Base-by-base conservation (phyloP, 1,140 invertebrate genomes). In the Cydia strobilella region DNA sequence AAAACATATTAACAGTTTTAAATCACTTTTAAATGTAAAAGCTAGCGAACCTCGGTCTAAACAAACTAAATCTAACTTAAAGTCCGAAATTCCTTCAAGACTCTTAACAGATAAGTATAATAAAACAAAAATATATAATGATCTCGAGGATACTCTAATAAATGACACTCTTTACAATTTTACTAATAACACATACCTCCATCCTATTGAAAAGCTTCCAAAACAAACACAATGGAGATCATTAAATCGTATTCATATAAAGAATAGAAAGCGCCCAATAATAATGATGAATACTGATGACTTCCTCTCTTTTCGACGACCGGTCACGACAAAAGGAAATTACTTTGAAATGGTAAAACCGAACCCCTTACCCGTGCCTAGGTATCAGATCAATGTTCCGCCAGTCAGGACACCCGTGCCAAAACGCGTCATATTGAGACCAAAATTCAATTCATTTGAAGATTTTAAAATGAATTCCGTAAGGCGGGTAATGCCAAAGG, bases 241-340 rank as follows among this genome's bases (percentile, higher is more conserved):
- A 20, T 72, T 84, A 66, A 86, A 77, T 74, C 78, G 79, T 74
- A 80, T 86, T 39, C 73, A 59, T 20, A 23, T 82, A 35, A 69
- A 74, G 7, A 79, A 76, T 31, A 82, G 81, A 54, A 81, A 80
- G 12, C 84, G 65, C 42, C 73, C 81, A 13, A 62, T 81, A 15
- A 42, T 80, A 9, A 79, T 78, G 1, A 82, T 85, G 73, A 80
- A 87, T 20, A 84, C 80, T 5, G 63, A 84, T 71, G 82, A 87
- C 72, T 85, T 86, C 63, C 84, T 84, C 31, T 83, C 81, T 31
- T 76, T 76, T 66, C 80, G 77, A 66, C 76, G 74, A 18, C 76
- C 78, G 35, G 48, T 66, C 20, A 80, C 76, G 12, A 74, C 74
- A 23, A 72, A 51, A 59, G 74, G 66, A 1, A 48, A 15, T 25